Base-by-base conservation (phyloP, 2,888 invertebrate species). In the Holacanthella duospinosa region DNA sequence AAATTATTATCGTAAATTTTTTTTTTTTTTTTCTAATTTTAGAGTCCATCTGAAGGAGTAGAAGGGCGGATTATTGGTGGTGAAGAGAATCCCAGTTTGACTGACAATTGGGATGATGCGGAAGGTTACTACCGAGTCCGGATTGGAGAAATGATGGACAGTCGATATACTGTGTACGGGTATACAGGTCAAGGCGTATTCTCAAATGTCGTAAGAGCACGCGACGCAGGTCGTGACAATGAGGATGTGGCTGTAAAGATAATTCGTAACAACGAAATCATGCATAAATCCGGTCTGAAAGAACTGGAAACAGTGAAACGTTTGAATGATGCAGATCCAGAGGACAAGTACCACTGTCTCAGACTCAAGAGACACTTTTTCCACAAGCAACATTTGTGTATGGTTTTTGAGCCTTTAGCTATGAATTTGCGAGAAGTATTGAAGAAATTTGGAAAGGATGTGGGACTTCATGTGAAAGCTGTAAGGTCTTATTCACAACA, bases 101-200 rank as follows among this genome's bases (percentile, higher is more conserved):
- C 91, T 0, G 99, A 99, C 77, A 99, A 99, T 77, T 99, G 97
- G 97, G 99, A 99, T 76, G 99, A 99, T 79, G 92, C 95, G 0
- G 99, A 99, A 79, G 99, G 99, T 44, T 99, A 99, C 77, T 99
- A 99, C 78, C 84, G 89, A 70, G 95, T 97, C 12, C 85, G 96
- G 57, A 93, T 96, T 72, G 94, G 97, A 1, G 99, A 99, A 80
- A 84, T 86, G 0, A 78, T 97, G 67, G 94, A 97, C 79, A 85
- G 83, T 61, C 84, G 97, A 2, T 99, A 99, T 77, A 84, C 87
- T 54, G 97, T 99, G 1, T 95, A 91, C 78, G 97, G 97, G 0
- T 96, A 93, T 77, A 99, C 97, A 0, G 99, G 99, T 0, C 96
- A 97, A 77, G 99, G 97, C 1, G 96, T 99, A 60, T 99, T 99